Base-by-base conservation (phyloP, 1,140 invertebrate species). In the Dendrolimus punctatus region DNA sequence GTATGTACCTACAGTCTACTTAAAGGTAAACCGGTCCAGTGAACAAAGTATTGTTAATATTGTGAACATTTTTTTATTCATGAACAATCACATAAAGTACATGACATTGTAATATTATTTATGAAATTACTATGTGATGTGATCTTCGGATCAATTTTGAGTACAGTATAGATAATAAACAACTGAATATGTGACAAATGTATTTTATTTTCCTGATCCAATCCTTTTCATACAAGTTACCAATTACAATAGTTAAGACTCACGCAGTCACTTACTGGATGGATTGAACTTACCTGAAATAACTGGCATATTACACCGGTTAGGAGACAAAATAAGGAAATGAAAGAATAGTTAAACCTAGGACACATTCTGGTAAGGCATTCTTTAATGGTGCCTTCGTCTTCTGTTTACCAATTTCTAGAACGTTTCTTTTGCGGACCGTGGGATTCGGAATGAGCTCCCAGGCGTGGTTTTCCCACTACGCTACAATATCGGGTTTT, bases 161-260 rank as follows among this genome's bases (percentile, higher is more conserved):
- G 81, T 86, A 87, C 87, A 87, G 79, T 84, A 87, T 87, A 87
- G 87, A 85, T 87, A 88, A 88, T 88, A 88, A 88, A 88, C 87
- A 87, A 88, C 85, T 88, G 85, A 88, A 87, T 88, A 87, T 88
- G 84, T 88, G 74, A 86, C 73, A 63, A 68, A 51, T 56, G 49
- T 68, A 55, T 83, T 82, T 80, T 70, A 79, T 80, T 84, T 72
- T 40, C n/a, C 23, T 8, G 0, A 46, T 6, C 8, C 5, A 39
- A 6, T 39, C 8, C 41, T 39, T 41, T 23, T 47, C 23, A 8
- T 37, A n/a, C 5, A 7, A 40, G 36, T 6, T n/a, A 53, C 6
- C 9, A 46, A 46, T 46, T 4, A 9, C 6, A 46, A 23, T 9
- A 46, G 44, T 46, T 9, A 46, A 46, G 36, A 9, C 8, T 43